Percentiles rank a stretch among this genome's conserved stretches.
Evolutionary conservation across 2,797 vertebrate genomes (phyloP).

Genomic region (Sebastes steindachneri): DNA sequence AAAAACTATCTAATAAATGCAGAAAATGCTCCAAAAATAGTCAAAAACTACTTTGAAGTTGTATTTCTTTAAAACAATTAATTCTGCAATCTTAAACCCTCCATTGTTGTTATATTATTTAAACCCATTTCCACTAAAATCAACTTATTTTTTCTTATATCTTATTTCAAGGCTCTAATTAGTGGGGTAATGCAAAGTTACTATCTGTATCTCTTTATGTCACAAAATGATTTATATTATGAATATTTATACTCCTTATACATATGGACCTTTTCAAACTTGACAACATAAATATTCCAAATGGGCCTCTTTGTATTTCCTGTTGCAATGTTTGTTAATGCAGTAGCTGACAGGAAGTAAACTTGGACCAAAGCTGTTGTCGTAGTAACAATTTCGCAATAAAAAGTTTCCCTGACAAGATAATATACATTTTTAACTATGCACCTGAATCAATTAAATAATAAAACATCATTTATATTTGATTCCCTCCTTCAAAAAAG

Average conservation of each 20-base stretch:
- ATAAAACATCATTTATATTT: background rate
- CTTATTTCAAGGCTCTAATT: background rate
- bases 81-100: background rate
- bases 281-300: fast-evolving
- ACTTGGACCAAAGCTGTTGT: no score
- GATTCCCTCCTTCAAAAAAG: background rate
- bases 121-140: background rate
- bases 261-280: background rate
- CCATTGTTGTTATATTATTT: background rate
- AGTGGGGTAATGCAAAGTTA: background rate
- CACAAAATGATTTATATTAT: background rate
- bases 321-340: no score
- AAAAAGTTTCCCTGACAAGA: no score
- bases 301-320: no score
- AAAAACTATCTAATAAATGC: background rate
- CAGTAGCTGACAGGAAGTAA: no score
- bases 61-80: background rate
- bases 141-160: background rate
- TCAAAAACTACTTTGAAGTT: background rate
- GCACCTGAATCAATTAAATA: background rate
- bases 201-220: background rate
- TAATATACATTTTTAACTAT: background rate
- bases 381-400: no score
- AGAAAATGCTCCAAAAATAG: background rate
- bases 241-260: background rate